A percentile compares a stretch with the other conserved stretches of the same genome.
These are phyloP conservation scores for Brevimyrus niger DNA, from an alignment of 2,113 vertebrate species.

Conservation along the genomic window DNA sequence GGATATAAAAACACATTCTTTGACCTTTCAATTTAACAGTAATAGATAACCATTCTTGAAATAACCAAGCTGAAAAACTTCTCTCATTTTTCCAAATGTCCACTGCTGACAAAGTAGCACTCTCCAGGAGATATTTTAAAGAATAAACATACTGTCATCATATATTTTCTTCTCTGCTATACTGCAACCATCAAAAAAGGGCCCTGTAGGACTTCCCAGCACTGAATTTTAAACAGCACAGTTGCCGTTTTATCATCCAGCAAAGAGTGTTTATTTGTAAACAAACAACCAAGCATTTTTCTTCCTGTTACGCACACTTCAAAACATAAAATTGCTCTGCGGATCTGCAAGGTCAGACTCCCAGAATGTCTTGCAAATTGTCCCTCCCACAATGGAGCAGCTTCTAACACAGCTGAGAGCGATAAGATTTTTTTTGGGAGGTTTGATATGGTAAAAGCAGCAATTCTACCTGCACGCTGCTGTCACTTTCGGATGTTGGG, in stretches of 20 bases:
- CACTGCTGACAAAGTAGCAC: neutral
- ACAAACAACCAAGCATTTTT: constrained; percentile 44
- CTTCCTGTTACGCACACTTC: constrained; percentile 45
- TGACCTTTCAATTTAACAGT: constrained; percentile 29
- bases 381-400: constrained; percentile 42
- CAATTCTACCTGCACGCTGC: constrained; percentile 53
- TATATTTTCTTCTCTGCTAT: constrained; percentile 1
- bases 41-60: constrained; percentile 21
- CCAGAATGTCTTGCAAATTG: constrained; percentile 56
- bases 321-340: constrained; percentile 61
- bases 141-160: neutral
- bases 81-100: neutral
- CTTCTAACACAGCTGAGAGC: constrained; percentile 3
- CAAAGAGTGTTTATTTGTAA: constrained; percentile 57
- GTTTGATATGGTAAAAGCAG: constrained; percentile 32
- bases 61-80: constrained; percentile 26
- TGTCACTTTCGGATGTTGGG: constrained; percentile 66
- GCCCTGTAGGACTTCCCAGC: neutral
- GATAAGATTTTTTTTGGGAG: constrained; percentile 23
- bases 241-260: constrained; percentile 51
- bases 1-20: constrained; percentile 19
- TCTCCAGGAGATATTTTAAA: constrained; percentile 13
- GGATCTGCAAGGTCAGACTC: constrained; percentile 59
- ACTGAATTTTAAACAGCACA: constrained; percentile 28
- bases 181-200: neutral